Evolutionary conservation across 2,113 vertebrate species (phyloP).

Genomic region (Misgurnus anguillicaudatus): DNA sequence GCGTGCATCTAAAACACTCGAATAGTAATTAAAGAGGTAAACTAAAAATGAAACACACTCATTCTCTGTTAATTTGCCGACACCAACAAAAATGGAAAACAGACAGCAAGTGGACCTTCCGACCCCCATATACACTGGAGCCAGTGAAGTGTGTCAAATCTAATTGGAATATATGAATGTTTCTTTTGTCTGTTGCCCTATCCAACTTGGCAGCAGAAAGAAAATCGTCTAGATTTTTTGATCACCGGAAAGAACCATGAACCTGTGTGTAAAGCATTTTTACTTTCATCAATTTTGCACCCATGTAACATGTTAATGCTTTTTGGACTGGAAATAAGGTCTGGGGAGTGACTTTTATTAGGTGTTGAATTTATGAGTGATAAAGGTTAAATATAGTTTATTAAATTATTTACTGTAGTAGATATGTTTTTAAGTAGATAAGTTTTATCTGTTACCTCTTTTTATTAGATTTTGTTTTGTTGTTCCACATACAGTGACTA

Average conservation of each 20-base stretch:
- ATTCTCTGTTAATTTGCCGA: slow-evolving; percentile 63
- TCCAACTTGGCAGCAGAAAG: slow-evolving; percentile 57
- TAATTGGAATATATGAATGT: slow-evolving; percentile 75
- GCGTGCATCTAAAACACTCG: slow-evolving; percentile 34
- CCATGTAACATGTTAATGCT: not conserved
- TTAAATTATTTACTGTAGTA: not conserved
- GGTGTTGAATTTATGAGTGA: not conserved
- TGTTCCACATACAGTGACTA: not conserved
- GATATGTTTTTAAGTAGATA: not conserved
- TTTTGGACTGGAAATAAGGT: not conserved
- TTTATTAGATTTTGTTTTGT: not conserved
- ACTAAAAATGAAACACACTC: slow-evolving; percentile 51
- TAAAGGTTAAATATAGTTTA: not conserved
- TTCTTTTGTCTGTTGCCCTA: slow-evolving; percentile 64
- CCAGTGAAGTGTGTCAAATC: slow-evolving; percentile 67
- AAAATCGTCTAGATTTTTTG: slow-evolving; percentile 54
- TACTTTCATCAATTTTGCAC: not conserved
- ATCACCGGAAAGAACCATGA: slow-evolving; percentile 46
- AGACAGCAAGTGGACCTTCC: slow-evolving; percentile 56
- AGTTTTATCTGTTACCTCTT: not conserved
- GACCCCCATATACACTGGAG: slow-evolving; percentile 55
- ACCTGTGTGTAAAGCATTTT: slow-evolving; percentile 46
- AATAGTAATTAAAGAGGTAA: slow-evolving; percentile 60
- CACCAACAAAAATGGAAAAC: slow-evolving; percentile 69
- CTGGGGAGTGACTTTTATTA: not conserved